These are phyloP conservation scores for Gavia stellata DNA, from an alignment of 2,113 vertebrate species.

Conservation along the genomic window DNA sequence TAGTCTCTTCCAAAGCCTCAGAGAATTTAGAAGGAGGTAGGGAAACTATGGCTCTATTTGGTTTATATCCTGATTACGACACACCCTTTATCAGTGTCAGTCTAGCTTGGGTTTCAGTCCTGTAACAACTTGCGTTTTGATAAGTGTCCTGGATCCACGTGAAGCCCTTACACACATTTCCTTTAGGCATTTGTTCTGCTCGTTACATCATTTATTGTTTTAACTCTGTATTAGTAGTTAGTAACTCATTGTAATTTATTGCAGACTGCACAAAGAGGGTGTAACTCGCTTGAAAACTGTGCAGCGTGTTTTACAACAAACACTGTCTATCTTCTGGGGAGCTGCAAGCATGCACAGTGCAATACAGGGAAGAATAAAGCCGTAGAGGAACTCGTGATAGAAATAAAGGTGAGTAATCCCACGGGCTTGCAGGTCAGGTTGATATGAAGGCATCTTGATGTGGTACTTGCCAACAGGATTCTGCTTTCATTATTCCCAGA, in stretches of 20 bases:
- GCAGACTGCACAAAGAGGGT: background rate
- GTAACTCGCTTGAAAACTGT: background rate
- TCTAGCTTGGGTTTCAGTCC: background rate
- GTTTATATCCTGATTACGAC: background rate
- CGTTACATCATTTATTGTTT: background rate
- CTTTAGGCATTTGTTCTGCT: background rate
- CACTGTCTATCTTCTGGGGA: background rate
- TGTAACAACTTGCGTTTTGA: background rate
- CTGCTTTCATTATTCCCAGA: background rate
- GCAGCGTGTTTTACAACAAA: background rate
- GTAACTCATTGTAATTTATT: background rate
- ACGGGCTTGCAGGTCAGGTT: background rate
- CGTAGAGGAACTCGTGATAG: background rate
- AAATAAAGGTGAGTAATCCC: background rate
- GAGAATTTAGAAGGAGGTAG: background rate
- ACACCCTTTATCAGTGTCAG: background rate
- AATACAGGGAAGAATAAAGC: background rate
- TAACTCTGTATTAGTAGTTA: background rate
- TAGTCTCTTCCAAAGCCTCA: background rate
- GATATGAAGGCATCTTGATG: background rate
- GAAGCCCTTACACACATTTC: background rate
- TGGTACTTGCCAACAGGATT: background rate
- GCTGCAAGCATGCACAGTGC: background rate
- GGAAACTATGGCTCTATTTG: background rate
- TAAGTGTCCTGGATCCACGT: background rate